Evolutionary conservation across 2,113 vertebrate genomes (phyloP).

Genomic region (Vimba vimba): DNA sequence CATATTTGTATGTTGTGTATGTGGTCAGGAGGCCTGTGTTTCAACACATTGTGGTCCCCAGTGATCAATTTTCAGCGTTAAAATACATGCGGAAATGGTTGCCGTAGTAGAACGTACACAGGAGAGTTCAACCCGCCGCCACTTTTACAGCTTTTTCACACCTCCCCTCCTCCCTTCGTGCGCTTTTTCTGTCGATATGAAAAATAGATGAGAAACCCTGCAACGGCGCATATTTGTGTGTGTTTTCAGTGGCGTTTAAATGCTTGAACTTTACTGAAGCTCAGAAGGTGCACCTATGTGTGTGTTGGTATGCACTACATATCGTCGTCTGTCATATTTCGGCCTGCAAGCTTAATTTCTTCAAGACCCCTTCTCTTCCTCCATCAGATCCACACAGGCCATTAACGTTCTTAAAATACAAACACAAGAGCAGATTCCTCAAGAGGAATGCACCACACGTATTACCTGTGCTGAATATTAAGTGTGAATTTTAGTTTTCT

Average conservation of each 20-base stretch:
- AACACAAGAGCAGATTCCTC: not conserved
- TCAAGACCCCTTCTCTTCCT: slow-evolving; percentile 11
- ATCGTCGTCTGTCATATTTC: not conserved
- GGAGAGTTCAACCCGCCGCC: slow-evolving; percentile 11
- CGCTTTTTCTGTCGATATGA: not conserved
- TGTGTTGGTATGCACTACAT: not conserved
- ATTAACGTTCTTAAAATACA: not conserved
- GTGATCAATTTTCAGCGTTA: slow-evolving; percentile 24
- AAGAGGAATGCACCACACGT: slow-evolving; percentile 10
- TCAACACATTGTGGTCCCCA: not conserved
- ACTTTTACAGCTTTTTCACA: slow-evolving; percentile 65
- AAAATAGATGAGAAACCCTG: slow-evolving; percentile 12
- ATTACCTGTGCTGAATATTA: slow-evolving; percentile 33
- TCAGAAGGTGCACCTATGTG: not conserved
- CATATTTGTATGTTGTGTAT: not conserved
- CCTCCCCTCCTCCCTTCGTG: slow-evolving; percentile 33
- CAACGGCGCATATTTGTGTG: not conserved
- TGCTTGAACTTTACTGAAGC: not conserved
- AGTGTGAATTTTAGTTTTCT: slow-evolving; percentile 26
- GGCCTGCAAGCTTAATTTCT: slow-evolving; percentile 22
- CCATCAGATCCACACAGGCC: slow-evolving; percentile 1
- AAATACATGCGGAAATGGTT: not conserved
- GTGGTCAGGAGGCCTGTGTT: not conserved
- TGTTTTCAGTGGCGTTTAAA: not conserved
- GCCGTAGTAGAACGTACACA: not conserved